Percentiles rank a stretch among this genome's conserved stretches.
Evolutionary conservation across 1,140 invertebrate genomes (phyloP).

Genomic region (Anoplophora glabripennis): DNA sequence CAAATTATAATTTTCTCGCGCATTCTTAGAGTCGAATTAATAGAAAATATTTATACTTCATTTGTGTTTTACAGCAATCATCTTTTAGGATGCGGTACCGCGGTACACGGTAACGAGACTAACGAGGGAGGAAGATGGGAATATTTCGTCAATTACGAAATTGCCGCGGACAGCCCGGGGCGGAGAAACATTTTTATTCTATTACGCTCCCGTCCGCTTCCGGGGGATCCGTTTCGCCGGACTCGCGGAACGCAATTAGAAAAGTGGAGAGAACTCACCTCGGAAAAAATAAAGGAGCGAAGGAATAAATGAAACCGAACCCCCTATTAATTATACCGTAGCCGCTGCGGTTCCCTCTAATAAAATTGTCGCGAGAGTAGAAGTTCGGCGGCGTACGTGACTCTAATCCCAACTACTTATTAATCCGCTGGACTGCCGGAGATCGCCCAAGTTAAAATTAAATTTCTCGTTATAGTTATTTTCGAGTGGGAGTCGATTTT

Average conservation of each 20-base stretch:
- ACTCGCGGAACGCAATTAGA: background rate
- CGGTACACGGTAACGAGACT: no score
- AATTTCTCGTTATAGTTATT: slow-evolving; percentile 6
- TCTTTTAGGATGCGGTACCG: no score
- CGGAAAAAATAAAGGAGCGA: background rate
- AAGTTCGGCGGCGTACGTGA: background rate
- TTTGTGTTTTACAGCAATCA: no score
- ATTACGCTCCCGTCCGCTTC: no score
- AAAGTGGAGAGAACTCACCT: background rate
- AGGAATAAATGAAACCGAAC: background rate
- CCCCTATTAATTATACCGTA: background rate
- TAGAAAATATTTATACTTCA: no score
- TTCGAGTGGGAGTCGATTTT: background rate
- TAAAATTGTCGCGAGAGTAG: background rate
- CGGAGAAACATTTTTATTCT: no score
- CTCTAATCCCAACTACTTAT: background rate
- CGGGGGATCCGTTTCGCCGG: no score
- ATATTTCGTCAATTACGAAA: no score
- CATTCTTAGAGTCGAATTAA: no score
- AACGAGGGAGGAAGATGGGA: no score
- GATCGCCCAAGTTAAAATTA: slow-evolving; percentile 1
- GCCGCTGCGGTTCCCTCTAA: background rate
- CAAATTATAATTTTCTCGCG: no score
- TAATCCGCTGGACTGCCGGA: background rate
- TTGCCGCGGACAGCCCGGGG: no score